Percentiles rank a stretch among this genome's conserved stretches.
Conservation (phyloP, 2,888 invertebrate species). For the Dryobota labecula region DNA sequence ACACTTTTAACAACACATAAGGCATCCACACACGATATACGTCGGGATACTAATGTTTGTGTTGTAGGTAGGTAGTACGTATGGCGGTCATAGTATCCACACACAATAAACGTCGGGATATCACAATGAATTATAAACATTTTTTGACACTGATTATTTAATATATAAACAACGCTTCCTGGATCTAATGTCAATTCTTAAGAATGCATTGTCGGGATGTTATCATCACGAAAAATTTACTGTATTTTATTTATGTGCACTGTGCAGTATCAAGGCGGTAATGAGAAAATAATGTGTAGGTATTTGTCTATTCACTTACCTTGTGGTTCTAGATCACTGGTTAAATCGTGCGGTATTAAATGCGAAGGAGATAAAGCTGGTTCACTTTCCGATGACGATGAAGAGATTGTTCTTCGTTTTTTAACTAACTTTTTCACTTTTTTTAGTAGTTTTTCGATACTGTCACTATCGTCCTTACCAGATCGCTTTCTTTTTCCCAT, state of each 20-base stretch:
- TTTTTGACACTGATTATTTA: background rate
- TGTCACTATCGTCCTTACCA: background rate
- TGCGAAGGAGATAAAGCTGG: background rate
- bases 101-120: slow-evolving; percentile 6
- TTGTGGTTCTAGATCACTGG: background rate
- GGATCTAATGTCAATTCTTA: too few species aligned
- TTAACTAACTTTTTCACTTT: background rate
- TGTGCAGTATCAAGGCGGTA: too few species aligned
- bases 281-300: too few species aligned
- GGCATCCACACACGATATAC: slow-evolving; percentile 8
- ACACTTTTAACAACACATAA: too few species aligned
- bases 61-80: background rate
- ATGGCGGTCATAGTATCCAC: slow-evolving; percentile 1
- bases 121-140: slow-evolving; percentile 1
- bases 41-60: background rate
- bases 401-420: background rate
- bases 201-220: background rate
- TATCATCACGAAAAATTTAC: too few species aligned
- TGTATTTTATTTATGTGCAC: too few species aligned
- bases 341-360: background rate
- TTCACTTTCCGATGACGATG: background rate
- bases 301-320: background rate
- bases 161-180: background rate
- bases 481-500: slow-evolving; percentile 2
- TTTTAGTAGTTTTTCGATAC: too few species aligned